Conservation (phyloP, 2,888 invertebrate genomes). For the Syrphus vitripennis region DNA sequence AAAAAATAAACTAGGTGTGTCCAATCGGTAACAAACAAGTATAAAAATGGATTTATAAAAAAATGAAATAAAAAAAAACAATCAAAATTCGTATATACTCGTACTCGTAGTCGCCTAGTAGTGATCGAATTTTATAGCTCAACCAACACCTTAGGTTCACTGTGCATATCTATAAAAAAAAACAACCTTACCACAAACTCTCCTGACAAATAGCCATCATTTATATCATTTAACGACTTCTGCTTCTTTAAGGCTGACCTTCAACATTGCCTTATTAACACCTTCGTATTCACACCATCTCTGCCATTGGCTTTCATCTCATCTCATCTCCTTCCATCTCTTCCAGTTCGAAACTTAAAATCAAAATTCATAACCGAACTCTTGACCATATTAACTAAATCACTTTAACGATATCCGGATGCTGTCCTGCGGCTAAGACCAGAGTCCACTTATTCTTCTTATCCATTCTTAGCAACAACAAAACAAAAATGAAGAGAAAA, state of each 20-base stretch:
- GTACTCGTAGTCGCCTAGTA: background rate
- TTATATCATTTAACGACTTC: conserved; percentile 55
- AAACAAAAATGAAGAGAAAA: conserved; percentile 34
- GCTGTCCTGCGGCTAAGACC: conserved; percentile 55
- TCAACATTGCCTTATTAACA: conserved; percentile 48
- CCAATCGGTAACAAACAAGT: background rate
- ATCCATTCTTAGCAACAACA: background rate
- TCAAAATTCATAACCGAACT: conserved; percentile 62
- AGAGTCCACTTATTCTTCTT: background rate
- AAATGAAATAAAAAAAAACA: background rate
- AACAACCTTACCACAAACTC: conserved; percentile 24
- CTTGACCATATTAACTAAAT: conserved; percentile 67
- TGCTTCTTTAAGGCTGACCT: conserved; percentile 46
- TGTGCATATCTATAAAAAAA: background rate
- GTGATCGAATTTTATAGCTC: conserved; percentile 15
- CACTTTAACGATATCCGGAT: conserved; percentile 66
- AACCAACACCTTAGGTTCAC: background rate
- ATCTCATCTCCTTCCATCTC: background rate
- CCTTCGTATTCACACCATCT: conserved; percentile 31
- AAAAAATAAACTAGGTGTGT: background rate
- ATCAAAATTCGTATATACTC: background rate
- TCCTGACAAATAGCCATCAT: conserved; percentile 57
- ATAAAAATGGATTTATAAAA: background rate
- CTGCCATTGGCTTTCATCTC: background rate
- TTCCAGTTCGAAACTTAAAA: conserved; percentile 4